These are phyloP conservation scores for Opisthograptis luteolata DNA, from an alignment of 2,888 invertebrate genomes.

Conservation along the genomic window DNA sequence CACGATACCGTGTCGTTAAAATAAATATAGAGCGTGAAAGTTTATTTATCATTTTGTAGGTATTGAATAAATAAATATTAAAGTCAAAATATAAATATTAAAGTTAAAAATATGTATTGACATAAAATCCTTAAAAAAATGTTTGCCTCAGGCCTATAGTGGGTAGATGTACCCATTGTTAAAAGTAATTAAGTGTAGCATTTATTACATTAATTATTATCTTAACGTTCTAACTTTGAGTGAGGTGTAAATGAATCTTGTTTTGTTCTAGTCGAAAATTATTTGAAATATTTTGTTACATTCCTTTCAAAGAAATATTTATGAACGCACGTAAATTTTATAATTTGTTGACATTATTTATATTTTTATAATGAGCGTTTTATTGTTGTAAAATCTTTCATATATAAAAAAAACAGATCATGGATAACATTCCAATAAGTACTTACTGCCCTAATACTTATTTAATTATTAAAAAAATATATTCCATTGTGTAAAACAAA, in stretches of 20 bases:
- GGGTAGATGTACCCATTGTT: too few species aligned
- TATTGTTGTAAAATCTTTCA: not conserved
- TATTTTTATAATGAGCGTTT: not conserved
- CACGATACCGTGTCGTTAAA: not conserved
- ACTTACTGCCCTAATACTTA: too few species aligned
- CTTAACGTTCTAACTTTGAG: slow-evolving; percentile 22
- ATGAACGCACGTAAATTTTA: slow-evolving; percentile 24
- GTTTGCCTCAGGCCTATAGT: too few species aligned
- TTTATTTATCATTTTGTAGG: too few species aligned
- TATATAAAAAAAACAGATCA: not conserved
- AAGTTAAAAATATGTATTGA: not conserved
- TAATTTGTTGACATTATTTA: slow-evolving; percentile 17
- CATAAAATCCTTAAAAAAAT: too few species aligned
- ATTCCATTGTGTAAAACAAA: too few species aligned
- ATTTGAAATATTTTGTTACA: slow-evolving; percentile 34
- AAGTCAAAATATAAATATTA: too few species aligned
- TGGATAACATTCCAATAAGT: too few species aligned
- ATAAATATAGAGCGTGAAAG: too few species aligned
- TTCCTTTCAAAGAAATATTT: slow-evolving; percentile 40
- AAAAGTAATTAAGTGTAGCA: not conserved
- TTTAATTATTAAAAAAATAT: too few species aligned
- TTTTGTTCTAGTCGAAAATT: slow-evolving; percentile 49
- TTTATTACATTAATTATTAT: slow-evolving; percentile 12
- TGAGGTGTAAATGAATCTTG: slow-evolving; percentile 27
- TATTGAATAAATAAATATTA: too few species aligned